Conservation (phyloP, 1,140 invertebrate species). For the Lasaia peninsularis region DNA sequence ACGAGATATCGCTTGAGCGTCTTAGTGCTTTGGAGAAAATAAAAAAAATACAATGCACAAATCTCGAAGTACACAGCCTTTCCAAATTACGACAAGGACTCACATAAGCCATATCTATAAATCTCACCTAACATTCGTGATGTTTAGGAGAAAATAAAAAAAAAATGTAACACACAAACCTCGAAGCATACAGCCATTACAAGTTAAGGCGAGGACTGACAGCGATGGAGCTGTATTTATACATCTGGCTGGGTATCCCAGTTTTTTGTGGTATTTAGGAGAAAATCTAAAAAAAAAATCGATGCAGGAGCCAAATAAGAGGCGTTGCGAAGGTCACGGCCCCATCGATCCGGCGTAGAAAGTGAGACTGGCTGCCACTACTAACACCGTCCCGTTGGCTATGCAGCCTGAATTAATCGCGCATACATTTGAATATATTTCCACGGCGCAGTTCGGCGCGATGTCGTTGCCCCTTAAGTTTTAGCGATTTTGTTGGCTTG, state of each 20-base stretch:
- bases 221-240: background rate
- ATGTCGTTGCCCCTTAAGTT: slow-evolving; percentile 75
- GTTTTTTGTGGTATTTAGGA: background rate
- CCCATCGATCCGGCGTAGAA: slow-evolving; percentile 74
- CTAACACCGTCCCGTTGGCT: slow-evolving; percentile 75
- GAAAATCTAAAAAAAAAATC: slow-evolving; percentile 41
- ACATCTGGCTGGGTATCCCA: background rate
- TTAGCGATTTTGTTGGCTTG: slow-evolving; percentile 63
- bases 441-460: slow-evolving; percentile 48
- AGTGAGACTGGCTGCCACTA: slow-evolving; percentile 74
- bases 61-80: no score
- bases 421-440: slow-evolving; percentile 84
- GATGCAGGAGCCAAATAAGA: slow-evolving; percentile 62
- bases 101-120: no score
- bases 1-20: no score
- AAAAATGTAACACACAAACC: no score
- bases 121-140: no score
- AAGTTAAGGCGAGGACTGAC: background rate
- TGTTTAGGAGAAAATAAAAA: no score
- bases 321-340: slow-evolving; percentile 71
- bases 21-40: no score
- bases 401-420: slow-evolving; percentile 81
- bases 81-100: no score
- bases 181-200: no score
- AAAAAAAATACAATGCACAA: no score